A percentile compares a stretch with the other conserved stretches of the same genome.
These are phyloP conservation scores for Nysson spinosus DNA, from an alignment of 2,888 invertebrate genomes.

Conservation along the genomic window DNA sequence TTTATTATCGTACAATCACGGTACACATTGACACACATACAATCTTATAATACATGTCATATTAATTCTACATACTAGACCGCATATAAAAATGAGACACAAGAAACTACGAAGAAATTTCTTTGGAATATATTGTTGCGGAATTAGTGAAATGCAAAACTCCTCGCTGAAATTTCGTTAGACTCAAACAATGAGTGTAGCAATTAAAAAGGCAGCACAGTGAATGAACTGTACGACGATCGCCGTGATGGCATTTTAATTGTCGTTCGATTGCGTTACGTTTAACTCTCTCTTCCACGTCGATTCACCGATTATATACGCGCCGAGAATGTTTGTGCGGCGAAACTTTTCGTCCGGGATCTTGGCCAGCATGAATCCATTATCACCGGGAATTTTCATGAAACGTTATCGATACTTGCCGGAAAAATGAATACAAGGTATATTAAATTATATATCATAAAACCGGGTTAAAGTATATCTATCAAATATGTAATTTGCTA, in stretches of 20 bases:
- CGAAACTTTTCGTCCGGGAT: conserved; percentile 11
- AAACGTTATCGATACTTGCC: not conserved
- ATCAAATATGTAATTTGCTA: no score
- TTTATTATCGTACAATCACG: no score
- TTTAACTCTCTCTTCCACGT: conserved; percentile 20
- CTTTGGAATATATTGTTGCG: no score
- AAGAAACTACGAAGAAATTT: no score
- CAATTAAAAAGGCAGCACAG: conserved; percentile 21
- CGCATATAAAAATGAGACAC: no score
- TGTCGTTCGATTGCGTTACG: conserved; percentile 19
- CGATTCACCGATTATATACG: not conserved
- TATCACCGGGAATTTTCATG: not conserved
- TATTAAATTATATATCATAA: no score
- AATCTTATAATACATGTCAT: no score
- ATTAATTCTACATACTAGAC: no score
- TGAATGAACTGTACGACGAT: conserved; percentile 28
- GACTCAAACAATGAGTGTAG: not conserved
- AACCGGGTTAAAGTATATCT: no score
- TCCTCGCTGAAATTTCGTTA: not conserved
- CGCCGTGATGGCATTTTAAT: conserved; percentile 46
- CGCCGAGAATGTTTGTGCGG: not conserved
- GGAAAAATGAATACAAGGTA: not conserved
- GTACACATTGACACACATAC: no score
- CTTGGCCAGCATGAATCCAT: conserved; percentile 8
- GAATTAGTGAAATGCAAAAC: not conserved